Evolutionary conservation across 1,140 invertebrate genomes (phyloP), one percentile per base, ranked within the genome.

Genomic region (Drepana arcuata): DNA sequence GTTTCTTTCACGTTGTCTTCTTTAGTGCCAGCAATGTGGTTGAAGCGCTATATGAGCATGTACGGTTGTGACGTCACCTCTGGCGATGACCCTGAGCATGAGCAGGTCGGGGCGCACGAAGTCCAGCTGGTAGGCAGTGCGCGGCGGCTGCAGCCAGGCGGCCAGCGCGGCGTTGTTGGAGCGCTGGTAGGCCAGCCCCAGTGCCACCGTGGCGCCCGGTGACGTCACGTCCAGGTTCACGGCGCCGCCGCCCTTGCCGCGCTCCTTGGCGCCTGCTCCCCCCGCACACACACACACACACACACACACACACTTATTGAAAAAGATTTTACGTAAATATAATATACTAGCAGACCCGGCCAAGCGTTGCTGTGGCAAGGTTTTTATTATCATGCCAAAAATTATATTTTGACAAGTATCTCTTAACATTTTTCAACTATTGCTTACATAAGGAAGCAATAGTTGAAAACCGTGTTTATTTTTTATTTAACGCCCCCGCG

Each of bases 221-320:
- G 94, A 93, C 1, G 96, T 99, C 1, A 99, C 95, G 84, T 98
- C 95, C 26, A 97, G 91, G 84, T 99, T 99, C 9, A 98, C 94
- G 12, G 89, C 90, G 41, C 95, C 4, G 18, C 4, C 18, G 18
- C 9, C 4, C 7, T 16, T 14, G 5, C 7, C 16, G 9, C 12
- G 23, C 12, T 34, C 7, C 11, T 18, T 21, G 11, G 32, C 14
- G n/a, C 16, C 9, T 24, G 16, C 7, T 18, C 9, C 23, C 24
- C 18, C 13, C 18, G 13, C 10, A 16, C 9, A 1, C 9, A 14
- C 2, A 14, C n/a, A 12, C 35, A 5, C n/a, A 6, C 32, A 14
- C 12, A 7, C 16, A 25, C 15, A 16, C 18, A 18, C 1, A 16
- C 16, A 6, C 1, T n/a, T n/a, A n/a, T n/a, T n/a, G n/a, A n/a